Evolutionary conservation across 2,888 invertebrate genomes (phyloP), one percentile per base, ranked within the genome.

Genomic region (Melinaea menophilus): DNA sequence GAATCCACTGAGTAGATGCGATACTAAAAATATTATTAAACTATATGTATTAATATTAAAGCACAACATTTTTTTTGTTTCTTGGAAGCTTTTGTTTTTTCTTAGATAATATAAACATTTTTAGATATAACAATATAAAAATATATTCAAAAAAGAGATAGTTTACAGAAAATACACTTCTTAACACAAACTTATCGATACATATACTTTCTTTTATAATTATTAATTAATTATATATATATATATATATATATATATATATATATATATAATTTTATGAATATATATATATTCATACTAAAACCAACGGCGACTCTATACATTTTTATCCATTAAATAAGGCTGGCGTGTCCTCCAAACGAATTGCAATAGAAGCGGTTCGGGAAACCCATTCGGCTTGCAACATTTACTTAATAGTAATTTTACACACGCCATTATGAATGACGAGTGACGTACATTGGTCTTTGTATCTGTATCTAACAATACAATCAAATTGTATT

Each of bases 321-420:
- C 4, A 22, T 35, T 66, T 57, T 64, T 69, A 59, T 67, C 66
- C 58, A 56, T 64, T 56, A 60, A 61, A 61, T 67, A 64, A 59
- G 60, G 65, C 63, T 64, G 63, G 57, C 37, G 58, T 77, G 85
- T 79, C 82, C 85, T 84, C 71, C 70, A 46, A 63, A 72, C 69
- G 70, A 77, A 75, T 74, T 82, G 86, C 86, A 88, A 83, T 81
- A 81, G 78, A 73, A 76, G 79, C 81, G 79, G 78, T 82, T 86
- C 81, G 90, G 88, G 84, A 90, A 90, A 87, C 83, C 88, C 89
- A 69, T 67, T 75, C 72, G 68, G 72, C 71, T 83, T 84, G 77
- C 86, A 82, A 83, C 80, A 79, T 71, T 65, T 74, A 74, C 78
- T 80, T 67, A 75, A 73, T 71, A 75, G 75, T 78, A 79, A 75